Conservation (phyloP, 2,113 vertebrate genomes). For the Pterophyllum scalare region DNA sequence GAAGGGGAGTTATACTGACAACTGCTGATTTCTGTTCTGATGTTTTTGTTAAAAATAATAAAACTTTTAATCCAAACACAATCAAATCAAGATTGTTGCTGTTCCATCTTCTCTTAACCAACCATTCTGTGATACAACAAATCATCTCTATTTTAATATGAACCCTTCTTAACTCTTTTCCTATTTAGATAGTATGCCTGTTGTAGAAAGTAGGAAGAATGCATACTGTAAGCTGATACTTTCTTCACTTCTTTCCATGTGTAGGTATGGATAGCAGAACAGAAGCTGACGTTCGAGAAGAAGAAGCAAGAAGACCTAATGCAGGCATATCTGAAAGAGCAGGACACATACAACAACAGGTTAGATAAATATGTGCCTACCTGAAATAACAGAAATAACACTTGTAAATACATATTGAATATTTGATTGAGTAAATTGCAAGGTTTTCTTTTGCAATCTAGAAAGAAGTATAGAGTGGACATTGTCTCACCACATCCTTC, state of each 20-base stretch:
- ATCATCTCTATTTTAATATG: neutral
- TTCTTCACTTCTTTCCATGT: neutral
- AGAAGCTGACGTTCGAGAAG: conserved; percentile 97
- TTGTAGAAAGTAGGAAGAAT: too few species aligned
- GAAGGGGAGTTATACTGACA: too few species aligned
- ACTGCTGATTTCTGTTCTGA: too few species aligned
- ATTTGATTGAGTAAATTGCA: neutral
- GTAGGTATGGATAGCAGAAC: conserved; percentile 99
- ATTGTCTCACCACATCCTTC: neutral
- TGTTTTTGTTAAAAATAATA: too few species aligned
- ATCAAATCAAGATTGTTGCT: neutral
- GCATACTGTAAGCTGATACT: neutral
- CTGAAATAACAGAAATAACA: neutral
- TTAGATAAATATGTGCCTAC: conserved; percentile 55
- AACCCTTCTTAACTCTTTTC: neutral
- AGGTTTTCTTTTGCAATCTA: neutral
- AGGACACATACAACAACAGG: conserved; percentile 98
- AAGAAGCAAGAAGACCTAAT: conserved; percentile 97
- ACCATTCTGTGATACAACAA: neutral
- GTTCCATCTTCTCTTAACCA: neutral
- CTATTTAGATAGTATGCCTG: too few species aligned
- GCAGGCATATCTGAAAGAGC: conserved; percentile 97
- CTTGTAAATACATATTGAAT: neutral
- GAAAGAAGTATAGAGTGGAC: neutral
- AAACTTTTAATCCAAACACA: too few species aligned